A percentile compares a stretch with the other conserved stretches of the same genome.
phyloP scores from a whole-genome alignment of 2,888 invertebrate genomes.

The Lacanobia oleracea region DNA sequence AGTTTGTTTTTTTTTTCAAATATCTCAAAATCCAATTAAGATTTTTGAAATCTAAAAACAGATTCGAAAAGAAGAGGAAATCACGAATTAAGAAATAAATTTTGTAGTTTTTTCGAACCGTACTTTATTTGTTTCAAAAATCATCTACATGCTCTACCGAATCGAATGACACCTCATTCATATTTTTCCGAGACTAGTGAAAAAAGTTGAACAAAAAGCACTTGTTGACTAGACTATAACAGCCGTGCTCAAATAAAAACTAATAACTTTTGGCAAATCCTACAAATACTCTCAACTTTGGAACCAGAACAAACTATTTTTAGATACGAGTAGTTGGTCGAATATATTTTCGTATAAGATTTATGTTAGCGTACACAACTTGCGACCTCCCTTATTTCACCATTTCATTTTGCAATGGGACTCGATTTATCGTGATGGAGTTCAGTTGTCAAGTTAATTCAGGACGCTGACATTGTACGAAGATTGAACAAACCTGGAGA shows the following conservation, averaged over 20 bases:
- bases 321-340: background rate
- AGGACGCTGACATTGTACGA: background rate
- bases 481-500: background rate
- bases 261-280: background rate
- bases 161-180: no score
- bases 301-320: conserved; percentile 15
- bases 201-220: no score
- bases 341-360: conserved; percentile 17
- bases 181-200: no score
- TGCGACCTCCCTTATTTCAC: conserved; percentile 9
- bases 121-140: no score
- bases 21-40: no score
- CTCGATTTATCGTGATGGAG: conserved; percentile 1
- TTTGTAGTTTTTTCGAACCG: no score
- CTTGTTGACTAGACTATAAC: no score
- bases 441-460: background rate
- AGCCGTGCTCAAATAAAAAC: background rate
- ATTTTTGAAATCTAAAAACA: no score
- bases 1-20: no score
- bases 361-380: conserved; percentile 26
- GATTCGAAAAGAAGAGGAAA: no score
- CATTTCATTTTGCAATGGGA: conserved; percentile 6
- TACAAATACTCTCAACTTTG: background rate
- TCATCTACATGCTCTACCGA: no score
- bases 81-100: no score